Percentiles rank a stretch among this genome's conserved stretches.
These are phyloP conservation scores for Epinephelus fuscoguttatus DNA, from an alignment of 2,113 vertebrate species.

Conservation along the genomic window DNA sequence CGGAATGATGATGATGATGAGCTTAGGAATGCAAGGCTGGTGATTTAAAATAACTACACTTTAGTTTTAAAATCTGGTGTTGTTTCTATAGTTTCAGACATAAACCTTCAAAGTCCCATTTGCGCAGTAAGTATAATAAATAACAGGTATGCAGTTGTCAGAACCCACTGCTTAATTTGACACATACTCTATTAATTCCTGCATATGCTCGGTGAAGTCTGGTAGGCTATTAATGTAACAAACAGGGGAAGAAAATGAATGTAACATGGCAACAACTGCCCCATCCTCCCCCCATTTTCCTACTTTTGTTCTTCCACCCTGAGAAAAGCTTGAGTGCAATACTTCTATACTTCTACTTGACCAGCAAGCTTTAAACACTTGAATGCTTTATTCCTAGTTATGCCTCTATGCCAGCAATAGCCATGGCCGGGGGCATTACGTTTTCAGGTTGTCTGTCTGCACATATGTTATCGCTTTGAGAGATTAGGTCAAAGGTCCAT, in stretches of 20 bases:
- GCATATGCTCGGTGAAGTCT: no score
- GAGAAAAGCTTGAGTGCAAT: neutral
- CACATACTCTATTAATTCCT: neutral
- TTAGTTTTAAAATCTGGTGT: neutral
- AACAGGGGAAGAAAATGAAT: neutral
- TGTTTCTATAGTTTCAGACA: neutral
- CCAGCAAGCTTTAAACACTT: neutral
- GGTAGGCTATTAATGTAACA: neutral
- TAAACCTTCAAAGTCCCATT: no score
- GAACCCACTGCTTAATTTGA: neutral
- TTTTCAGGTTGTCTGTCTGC: no score
- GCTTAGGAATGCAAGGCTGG: neutral
- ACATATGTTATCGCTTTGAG: no score
- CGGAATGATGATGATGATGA: neutral
- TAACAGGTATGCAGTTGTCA: neutral
- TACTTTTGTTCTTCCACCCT: neutral
- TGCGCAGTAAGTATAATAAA: neutral
- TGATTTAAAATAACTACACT: neutral
- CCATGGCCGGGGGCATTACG: no score
- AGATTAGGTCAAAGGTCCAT: no score
- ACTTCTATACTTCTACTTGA: neutral
- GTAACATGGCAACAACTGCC: neutral
- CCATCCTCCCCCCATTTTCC: neutral
- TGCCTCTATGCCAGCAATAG: no score
- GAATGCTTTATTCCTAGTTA: neutral